phyloP scores from a whole-genome alignment of 2,888 invertebrate genomes.

The Neria commutata region DNA sequence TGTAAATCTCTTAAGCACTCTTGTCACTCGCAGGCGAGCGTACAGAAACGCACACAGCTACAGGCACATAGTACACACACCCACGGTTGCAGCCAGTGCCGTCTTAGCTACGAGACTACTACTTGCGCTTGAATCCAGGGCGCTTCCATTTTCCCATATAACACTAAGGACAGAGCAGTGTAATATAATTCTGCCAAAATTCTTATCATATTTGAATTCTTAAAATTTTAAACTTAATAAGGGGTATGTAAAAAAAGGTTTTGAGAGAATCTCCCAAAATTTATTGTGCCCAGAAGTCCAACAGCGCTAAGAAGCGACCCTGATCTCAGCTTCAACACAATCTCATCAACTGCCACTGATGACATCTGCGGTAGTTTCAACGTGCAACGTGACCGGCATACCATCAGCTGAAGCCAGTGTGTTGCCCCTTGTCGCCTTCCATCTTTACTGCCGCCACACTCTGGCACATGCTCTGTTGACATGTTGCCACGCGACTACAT shows the following conservation, averaged over 20 bases:
- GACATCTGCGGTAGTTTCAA: slow-evolving; percentile 55
- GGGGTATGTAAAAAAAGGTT: no score
- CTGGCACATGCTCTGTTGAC: slow-evolving; percentile 19
- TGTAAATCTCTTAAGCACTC: slow-evolving; percentile 59
- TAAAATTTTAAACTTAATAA: no score
- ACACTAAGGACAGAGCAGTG: no score
- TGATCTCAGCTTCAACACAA: slow-evolving; percentile 47
- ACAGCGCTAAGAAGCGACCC: no score
- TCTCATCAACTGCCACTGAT: slow-evolving; percentile 52
- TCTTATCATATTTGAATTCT: no score
- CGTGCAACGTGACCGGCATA: slow-evolving; percentile 55
- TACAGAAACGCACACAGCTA: neutral
- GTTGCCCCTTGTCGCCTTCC: neutral
- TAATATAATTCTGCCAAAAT: no score
- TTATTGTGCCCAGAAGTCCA: no score
- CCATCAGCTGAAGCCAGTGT: slow-evolving; percentile 11
- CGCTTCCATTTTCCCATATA: no score
- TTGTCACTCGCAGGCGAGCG: slow-evolving; percentile 43
- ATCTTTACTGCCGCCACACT: neutral
- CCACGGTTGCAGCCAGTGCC: no score
- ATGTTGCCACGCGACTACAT: slow-evolving; percentile 23
- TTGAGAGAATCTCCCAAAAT: no score
- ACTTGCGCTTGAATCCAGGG: no score
- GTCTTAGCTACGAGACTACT: no score
- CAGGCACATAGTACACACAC: slow-evolving; percentile 19